Evolutionary conservation across 2,888 invertebrate genomes (phyloP), one percentile per base, ranked within the genome.

Genomic region (Archips crataeganus): DNA sequence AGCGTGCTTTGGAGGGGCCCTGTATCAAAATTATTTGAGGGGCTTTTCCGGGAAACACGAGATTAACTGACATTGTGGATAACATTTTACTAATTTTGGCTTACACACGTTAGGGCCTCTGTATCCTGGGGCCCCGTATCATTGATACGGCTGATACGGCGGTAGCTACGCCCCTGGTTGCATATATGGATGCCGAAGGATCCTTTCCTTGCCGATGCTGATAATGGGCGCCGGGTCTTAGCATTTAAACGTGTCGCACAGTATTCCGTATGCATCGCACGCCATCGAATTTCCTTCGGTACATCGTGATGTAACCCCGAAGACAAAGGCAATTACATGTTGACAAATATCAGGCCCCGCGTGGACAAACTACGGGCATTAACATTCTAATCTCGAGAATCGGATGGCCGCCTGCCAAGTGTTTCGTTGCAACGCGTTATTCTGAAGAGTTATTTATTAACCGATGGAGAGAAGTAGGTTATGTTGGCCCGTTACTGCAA

Each of bases 351-450:
- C 68, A 15, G 54, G 57, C 32, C 34, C 45, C 10, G 47, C 45
- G 32, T 57, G 68, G 59, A 73, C 73, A 64, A 73, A 59, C 73
- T 68, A 68, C 59, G 11, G 39, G 64, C 65, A 74, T 74, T 74
- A 74, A 62, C 74, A 74, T 74, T 74, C 74, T 71, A 74, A 74
- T 74, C 74, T 71, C 57, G 54, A 54, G 45, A 57, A 70, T 74
- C 74, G 62, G 36, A 67, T 74, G 74, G 74, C 74, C 23, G 54
- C 47, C 59, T 23, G 74, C 74, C 74, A 74, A 74, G 34, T 34
- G 68, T 36, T 49, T 60, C 36, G 57, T 15, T 49, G 65, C 65
- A 54, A 42, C 54, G 65, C 51, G 54, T 59, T 60, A 45, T 68
- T 57, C 57, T 45, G 57, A 57, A 66, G 64, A 11, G 11, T 45